Conservation (phyloP, 2,797 vertebrate genomes). For the Rhinogobio ventralis region DNA sequence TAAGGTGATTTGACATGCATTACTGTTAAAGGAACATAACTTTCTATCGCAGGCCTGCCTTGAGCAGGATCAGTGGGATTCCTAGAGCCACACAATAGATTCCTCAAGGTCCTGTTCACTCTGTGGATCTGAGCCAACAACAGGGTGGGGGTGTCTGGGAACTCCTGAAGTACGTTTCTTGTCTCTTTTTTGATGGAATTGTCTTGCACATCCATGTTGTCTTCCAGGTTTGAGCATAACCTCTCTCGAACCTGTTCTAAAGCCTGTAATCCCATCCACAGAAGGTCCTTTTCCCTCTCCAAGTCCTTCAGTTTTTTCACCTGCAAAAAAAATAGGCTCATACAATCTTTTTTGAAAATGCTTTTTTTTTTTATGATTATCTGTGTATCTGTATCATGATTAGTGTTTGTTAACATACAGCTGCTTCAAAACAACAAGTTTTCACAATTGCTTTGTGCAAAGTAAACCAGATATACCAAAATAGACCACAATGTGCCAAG, state of each 20-base stretch:
- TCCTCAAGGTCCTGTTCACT: slow-evolving; percentile 30
- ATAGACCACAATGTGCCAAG: slow-evolving; percentile 31
- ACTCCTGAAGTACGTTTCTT: background rate
- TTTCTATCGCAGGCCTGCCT: background rate
- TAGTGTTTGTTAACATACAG: background rate
- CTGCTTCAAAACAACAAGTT: background rate
- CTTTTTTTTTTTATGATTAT: background rate
- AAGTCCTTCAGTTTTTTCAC: slow-evolving; percentile 49
- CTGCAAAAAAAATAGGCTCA: slow-evolving; percentile 10
- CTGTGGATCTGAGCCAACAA: slow-evolving; percentile 10
- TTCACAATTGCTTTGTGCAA: background rate
- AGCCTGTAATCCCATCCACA: slow-evolving; percentile 42
- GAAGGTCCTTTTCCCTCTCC: slow-evolving; percentile 45
- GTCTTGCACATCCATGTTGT: background rate
- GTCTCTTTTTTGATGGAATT: background rate
- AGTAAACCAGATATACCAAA: too few relatives aligned
- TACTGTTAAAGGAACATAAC: slow-evolving; percentile 5
- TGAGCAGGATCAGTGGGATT: background rate
- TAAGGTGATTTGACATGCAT: background rate
- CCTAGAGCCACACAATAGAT: slow-evolving; percentile 1
- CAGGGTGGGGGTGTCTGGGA: background rate
- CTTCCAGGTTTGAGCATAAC: background rate
- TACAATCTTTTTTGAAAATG: background rate
- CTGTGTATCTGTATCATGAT: too few relatives aligned
- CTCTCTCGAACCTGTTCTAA: slow-evolving; percentile 26